Evolutionary conservation across 2,113 vertebrate genomes (phyloP), one percentile per base, ranked within the genome.

Genomic region (Emydocephalus ijimae): DNA sequence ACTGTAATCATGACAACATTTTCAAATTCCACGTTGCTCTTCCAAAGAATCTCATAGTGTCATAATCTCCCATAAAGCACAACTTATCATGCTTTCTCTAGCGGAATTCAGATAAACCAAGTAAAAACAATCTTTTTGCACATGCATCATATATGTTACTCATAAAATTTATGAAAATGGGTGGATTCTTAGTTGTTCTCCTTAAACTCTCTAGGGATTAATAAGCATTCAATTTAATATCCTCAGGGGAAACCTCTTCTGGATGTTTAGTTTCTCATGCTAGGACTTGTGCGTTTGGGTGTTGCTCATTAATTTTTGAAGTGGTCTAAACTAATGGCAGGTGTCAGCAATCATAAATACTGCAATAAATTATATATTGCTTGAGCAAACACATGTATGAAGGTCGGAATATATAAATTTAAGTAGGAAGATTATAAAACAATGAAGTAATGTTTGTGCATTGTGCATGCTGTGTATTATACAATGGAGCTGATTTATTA

Each of bases 251-350:
- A 91, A 91, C 90, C 86, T 95, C 95, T 94, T 92, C 87, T 94
- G 18, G 34, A 23, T 93, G 0, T 88, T 94, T 21, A 91, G 85
- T 93, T 95, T 93, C 95, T 96, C 94, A 0, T 39, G 96, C 94
- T 95, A 88, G 96, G 93, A 94, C 95, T 95, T 95, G 94, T 95
- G 94, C 59, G 86, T 96, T 85, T 50, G 18, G 94, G 87, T 59
- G 93, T 88, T 91, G 87, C 59, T 57, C 93, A 94, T 95, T 95
- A 94, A 96, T 95, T 94, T 81, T 95, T 96, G 90, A 92, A 95
- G 0, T 0, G 10, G 89, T 94, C 93, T 92, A 94, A 94, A 95
- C 88, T 10, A 94, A 74, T 91, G 96, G 81, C 88, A 94, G 94
- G 92, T 88, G 95, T 95, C 93, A 96, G 92, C 87, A 11, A 0